Evolutionary conservation across 2,113 vertebrate genomes (phyloP).

Genomic region (Pomatorhinus ruficollis): DNA sequence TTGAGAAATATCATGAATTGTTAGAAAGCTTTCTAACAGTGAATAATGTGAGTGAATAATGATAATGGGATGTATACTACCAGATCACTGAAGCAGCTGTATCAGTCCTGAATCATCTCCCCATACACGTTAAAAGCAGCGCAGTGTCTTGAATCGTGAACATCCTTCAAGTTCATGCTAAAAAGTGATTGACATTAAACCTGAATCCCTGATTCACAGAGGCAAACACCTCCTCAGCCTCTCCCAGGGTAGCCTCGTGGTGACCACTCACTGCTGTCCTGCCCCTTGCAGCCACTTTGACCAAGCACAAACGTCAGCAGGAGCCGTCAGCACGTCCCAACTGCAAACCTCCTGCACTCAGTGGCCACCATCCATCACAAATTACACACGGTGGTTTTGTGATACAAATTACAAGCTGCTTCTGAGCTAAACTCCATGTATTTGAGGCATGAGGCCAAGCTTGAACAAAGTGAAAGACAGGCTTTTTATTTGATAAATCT

Average conservation of each 20-base stretch:
- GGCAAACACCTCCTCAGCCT: not conserved
- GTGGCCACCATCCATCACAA: not conserved
- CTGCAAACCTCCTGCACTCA: not conserved
- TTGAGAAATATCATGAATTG: constrained; percentile 19
- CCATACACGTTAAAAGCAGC: not conserved
- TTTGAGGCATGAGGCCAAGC: constrained; percentile 41
- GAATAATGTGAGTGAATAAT: constrained; percentile 5
- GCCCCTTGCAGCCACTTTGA: not conserved
- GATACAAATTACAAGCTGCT: not conserved
- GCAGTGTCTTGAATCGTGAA: not conserved
- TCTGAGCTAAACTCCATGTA: not conserved
- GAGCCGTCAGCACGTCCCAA: not conserved
- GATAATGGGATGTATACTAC: constrained; percentile 18
- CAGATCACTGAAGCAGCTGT: not conserved
- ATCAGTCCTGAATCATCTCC: constrained; percentile 30
- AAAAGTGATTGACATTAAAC: not conserved
- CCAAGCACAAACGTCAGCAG: not conserved
- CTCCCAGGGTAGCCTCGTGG: accelerated
- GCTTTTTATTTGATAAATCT: constrained; percentile 53
- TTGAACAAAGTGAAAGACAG: constrained; percentile 34
- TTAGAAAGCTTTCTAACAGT: constrained; percentile 56
- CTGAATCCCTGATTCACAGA: not conserved
- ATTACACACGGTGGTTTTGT: not conserved
- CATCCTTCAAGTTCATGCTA: not conserved
- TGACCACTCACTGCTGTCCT: not conserved